A percentile compares a stretch with the other conserved stretches of the same genome.
Evolutionary conservation across 2,888 invertebrate species (phyloP).

Genomic region (Cosmorhoe ocellata): DNA sequence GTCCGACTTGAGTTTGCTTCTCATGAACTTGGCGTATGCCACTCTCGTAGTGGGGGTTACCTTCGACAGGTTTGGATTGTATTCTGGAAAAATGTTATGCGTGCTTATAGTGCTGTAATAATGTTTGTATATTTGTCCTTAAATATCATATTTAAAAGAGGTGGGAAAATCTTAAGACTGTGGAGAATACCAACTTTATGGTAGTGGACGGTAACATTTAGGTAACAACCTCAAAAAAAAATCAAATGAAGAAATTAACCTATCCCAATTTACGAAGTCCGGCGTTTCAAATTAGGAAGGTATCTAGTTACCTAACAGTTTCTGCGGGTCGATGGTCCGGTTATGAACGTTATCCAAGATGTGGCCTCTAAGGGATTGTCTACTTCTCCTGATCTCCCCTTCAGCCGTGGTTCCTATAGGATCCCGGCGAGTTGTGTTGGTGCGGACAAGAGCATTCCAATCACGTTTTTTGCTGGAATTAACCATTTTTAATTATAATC

Average conservation of each 20-base stretch:
- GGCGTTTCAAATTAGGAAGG: too few relatives aligned
- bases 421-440: slow-evolving; percentile 86
- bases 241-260: too few relatives aligned
- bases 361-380: slow-evolving; percentile 87
- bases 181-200: too few relatives aligned
- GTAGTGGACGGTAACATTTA: too few relatives aligned
- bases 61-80: slow-evolving; percentile 89
- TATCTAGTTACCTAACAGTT: slow-evolving; percentile 86
- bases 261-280: too few relatives aligned
- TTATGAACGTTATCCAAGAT: slow-evolving; percentile 86
- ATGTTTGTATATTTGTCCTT: too few relatives aligned
- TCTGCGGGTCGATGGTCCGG: slow-evolving; percentile 87
- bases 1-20: slow-evolving; percentile 85
- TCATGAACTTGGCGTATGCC: slow-evolving; percentile 94
- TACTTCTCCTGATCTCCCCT: slow-evolving; percentile 83
- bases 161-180: too few relatives aligned
- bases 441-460: slow-evolving; percentile 92
- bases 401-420: slow-evolving; percentile 91
- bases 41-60: slow-evolving; percentile 90
- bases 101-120: neutral
- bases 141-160: too few relatives aligned
- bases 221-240: too few relatives aligned
- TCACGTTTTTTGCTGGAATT: slow-evolving; percentile 84
- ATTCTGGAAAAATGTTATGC: slow-evolving; percentile 77
- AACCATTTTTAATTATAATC: neutral